phyloP scores from a whole-genome alignment of 2,113 vertebrate species.

The Saguinus imperator region DNA sequence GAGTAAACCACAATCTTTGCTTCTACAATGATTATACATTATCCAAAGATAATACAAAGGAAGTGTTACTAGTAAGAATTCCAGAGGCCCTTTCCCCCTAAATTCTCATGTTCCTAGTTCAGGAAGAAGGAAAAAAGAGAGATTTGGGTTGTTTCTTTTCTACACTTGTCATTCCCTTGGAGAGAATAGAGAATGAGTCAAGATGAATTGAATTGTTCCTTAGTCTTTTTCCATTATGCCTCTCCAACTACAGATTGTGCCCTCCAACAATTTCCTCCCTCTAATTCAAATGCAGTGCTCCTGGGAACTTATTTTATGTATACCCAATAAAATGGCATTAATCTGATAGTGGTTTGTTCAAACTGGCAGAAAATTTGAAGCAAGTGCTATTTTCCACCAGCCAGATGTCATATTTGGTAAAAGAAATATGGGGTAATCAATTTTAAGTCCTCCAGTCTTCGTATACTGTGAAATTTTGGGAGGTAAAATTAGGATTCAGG shows the following conservation, averaged over 20 bases:
- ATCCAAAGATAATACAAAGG: background rate
- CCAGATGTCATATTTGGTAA: conserved; percentile 50
- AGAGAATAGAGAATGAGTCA: conserved; percentile 1
- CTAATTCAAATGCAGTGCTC: conserved; percentile 22
- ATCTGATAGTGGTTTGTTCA: conserved; percentile 56
- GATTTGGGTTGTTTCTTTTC: background rate
- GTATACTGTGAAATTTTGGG: background rate
- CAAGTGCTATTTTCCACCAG: conserved; percentile 23
- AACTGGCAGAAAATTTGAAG: conserved; percentile 28
- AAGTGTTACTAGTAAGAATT: conserved; percentile 7
- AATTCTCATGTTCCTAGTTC: background rate
- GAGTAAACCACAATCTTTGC: background rate
- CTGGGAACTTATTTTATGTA: conserved; percentile 33
- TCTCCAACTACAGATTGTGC: background rate
- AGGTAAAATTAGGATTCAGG: background rate
- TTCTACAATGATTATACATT: background rate
- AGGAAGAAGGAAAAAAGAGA: background rate
- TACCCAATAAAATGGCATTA: conserved; percentile 39
- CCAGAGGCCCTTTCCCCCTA: background rate
- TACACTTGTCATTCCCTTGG: background rate
- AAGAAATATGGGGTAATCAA: conserved; percentile 6
- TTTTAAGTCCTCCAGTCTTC: conserved; percentile 9
- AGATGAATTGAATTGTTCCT: conserved; percentile 10
- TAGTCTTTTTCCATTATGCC: background rate
- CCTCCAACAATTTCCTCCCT: background rate